Percentiles rank a stretch among this genome's conserved stretches.
Conservation (phyloP, 2,888 invertebrate species). For the Scaptomyza polygonia region DNA sequence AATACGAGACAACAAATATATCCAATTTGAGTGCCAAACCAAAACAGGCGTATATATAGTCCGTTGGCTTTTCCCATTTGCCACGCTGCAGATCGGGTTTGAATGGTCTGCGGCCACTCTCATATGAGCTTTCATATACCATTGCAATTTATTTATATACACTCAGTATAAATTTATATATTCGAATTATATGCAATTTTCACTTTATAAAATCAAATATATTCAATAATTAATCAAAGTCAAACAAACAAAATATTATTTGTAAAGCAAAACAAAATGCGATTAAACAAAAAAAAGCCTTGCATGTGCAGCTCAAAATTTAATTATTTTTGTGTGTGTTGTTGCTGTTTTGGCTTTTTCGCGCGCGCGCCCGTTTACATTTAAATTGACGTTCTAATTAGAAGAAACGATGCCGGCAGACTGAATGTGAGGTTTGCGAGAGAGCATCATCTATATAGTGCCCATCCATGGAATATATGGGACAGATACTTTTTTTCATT, state of each 20-base stretch:
- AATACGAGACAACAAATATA: slow-evolving; percentile 88
- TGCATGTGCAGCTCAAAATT: slow-evolving; percentile 30
- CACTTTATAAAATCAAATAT: slow-evolving; percentile 7
- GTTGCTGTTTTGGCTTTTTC: slow-evolving; percentile 8
- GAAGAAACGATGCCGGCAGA: slow-evolving; percentile 70
- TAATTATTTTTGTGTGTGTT: slow-evolving; percentile 27
- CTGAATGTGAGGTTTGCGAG: slow-evolving; percentile 55
- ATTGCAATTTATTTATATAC: slow-evolving; percentile 31
- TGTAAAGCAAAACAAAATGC: not conserved
- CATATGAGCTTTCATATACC: slow-evolving; percentile 82
- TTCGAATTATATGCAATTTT: not conserved
- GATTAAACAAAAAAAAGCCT: slow-evolving; percentile 10
- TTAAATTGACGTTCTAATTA: slow-evolving; percentile 74
- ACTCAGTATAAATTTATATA: not conserved
- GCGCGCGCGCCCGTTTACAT: slow-evolving; percentile 37
- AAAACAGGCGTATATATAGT: slow-evolving; percentile 91
- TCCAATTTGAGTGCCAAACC: slow-evolving; percentile 93
- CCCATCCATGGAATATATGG: slow-evolving; percentile 8
- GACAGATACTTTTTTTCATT: slow-evolving; percentile 49
- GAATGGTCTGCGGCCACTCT: slow-evolving; percentile 79
- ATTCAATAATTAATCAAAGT: slow-evolving; percentile 8
- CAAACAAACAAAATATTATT: slow-evolving; percentile 11
- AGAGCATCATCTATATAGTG: slow-evolving; percentile 42
- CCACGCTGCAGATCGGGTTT: slow-evolving; percentile 85
- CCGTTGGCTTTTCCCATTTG: slow-evolving; percentile 89